A percentile compares a stretch with the other conserved stretches of the same genome.
Evolutionary conservation across 2,113 vertebrate genomes (phyloP).

Genomic region (Stercorarius parasiticus): DNA sequence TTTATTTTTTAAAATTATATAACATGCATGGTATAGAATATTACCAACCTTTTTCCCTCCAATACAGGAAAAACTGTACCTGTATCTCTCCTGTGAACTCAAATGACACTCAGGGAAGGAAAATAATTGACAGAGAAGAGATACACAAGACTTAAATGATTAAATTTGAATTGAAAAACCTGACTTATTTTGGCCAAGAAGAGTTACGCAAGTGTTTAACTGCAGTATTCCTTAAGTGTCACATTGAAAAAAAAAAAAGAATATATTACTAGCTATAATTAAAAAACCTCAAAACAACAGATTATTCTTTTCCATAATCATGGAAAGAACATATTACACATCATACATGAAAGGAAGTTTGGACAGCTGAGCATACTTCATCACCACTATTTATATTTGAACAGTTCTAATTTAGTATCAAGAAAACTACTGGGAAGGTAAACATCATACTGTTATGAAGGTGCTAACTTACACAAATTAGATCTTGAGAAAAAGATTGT

Average conservation of each 20-base stretch:
- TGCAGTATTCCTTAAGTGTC: neutral
- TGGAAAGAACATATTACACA: neutral
- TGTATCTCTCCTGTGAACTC: neutral
- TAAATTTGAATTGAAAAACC: neutral
- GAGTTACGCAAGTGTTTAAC: neutral
- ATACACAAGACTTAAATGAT: neutral
- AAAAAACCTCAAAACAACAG: neutral
- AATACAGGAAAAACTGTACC: neutral
- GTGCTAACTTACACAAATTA: neutral
- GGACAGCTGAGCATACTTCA: neutral
- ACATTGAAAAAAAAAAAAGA: neutral
- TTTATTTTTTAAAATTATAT: neutral
- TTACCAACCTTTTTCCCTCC: neutral
- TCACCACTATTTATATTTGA: neutral
- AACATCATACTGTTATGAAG: neutral
- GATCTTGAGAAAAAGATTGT: neutral
- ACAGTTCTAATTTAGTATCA: neutral
- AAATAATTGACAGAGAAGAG: neutral
- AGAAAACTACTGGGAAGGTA: neutral
- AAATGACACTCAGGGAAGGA: neutral
- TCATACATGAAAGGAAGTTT: neutral
- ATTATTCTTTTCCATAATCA: neutral
- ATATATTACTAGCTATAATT: neutral
- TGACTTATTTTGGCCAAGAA: neutral
- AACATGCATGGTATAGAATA: neutral